phyloP scores from a whole-genome alignment of 1,140 invertebrate species.

The Nephila pilipes region DNA sequence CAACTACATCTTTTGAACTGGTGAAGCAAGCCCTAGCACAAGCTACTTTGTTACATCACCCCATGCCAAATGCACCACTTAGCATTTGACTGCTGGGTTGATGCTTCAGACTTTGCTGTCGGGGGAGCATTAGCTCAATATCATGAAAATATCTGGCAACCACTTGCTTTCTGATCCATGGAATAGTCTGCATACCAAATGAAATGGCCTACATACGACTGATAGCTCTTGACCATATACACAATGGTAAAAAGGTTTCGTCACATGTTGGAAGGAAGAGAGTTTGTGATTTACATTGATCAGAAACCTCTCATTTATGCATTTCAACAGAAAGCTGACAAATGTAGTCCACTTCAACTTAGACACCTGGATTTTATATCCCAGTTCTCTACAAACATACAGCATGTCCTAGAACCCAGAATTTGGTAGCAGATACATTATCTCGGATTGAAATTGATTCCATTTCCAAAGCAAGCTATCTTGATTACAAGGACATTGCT shows the following conservation, averaged over 20 bases:
- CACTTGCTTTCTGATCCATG: constrained; percentile 72
- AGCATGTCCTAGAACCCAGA: background rate
- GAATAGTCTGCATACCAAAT: constrained; percentile 67
- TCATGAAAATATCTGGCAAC: background rate
- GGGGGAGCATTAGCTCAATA: background rate
- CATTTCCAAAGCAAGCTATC: background rate
- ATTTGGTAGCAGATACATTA: background rate
- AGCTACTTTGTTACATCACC: background rate
- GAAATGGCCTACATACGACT: constrained; percentile 77
- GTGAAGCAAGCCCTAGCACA: background rate
- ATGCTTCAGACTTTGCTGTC: constrained; percentile 68
- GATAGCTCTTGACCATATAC: constrained; percentile 78
- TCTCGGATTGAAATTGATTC: background rate
- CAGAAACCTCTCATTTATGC: background rate
- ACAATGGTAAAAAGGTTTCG: background rate
- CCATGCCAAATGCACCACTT: background rate
- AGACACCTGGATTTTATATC: background rate
- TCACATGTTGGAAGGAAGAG: background rate
- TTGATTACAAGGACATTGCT: background rate
- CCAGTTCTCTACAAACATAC: background rate
- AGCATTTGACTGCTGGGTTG: background rate
- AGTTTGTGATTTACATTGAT: background rate
- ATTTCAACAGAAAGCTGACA: no score
- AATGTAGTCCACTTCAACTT: no score
- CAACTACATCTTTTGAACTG: background rate